Evolutionary conservation across 2,113 vertebrate genomes (phyloP).

Genomic region (Fregata magnificens): DNA sequence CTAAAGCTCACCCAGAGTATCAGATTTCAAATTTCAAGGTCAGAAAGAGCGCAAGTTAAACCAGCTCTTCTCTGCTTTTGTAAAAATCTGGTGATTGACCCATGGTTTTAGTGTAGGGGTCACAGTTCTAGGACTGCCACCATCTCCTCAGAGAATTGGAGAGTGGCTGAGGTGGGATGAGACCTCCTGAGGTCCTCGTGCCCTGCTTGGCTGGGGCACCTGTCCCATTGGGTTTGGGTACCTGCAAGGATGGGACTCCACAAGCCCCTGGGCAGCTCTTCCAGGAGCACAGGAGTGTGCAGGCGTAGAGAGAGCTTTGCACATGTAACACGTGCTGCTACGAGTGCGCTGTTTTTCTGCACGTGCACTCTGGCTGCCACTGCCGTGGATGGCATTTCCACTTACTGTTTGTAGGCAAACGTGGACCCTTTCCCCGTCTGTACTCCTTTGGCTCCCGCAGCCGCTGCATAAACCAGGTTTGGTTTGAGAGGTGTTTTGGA

Average conservation of each 20-base stretch:
- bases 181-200: neutral
- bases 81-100: neutral
- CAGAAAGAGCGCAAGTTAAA: neutral
- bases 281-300: neutral
- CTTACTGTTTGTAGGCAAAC: rapidly evolving
- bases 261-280: neutral
- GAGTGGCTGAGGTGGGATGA: neutral
- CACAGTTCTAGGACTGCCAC: neutral
- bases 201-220: neutral
- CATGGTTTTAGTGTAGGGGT: neutral
- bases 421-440: rapidly evolving
- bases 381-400: neutral
- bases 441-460: neutral
- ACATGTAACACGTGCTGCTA: rapidly evolving
- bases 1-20: neutral
- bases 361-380: rapidly evolving
- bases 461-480: neutral
- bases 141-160: neutral
- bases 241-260: neutral
- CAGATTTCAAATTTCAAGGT: neutral
- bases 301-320: neutral
- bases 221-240: neutral
- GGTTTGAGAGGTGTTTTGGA: neutral
- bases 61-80: neutral
- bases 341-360: too few species aligned